Conservation (phyloP, 2,888 invertebrate species). For the Noctua comes region DNA sequence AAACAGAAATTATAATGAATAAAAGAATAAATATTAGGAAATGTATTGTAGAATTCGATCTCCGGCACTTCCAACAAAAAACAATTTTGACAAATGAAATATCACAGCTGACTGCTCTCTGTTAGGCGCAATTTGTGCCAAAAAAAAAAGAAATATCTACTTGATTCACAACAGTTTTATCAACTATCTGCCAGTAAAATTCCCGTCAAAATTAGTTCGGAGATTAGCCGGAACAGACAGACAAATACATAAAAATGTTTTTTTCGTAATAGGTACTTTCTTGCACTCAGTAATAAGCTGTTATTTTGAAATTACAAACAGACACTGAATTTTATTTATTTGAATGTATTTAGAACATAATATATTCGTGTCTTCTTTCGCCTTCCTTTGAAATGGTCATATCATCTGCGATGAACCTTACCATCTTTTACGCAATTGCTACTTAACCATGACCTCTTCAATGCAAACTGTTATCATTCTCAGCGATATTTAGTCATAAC, state of each 20-base stretch:
- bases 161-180: background rate
- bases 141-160: background rate
- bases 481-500: constrained; percentile 12
- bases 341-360: background rate
- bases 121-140: background rate
- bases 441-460: constrained; percentile 37
- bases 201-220: no score
- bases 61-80: background rate
- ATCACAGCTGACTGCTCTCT: background rate
- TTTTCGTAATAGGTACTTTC: no score
- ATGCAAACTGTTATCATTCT: constrained; percentile 33
- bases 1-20: constrained; percentile 10
- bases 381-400: constrained; percentile 7
- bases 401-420: constrained; percentile 12
- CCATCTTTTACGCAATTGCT: constrained; percentile 18
- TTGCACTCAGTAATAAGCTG: no score
- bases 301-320: no score
- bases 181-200: no score
- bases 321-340: background rate
- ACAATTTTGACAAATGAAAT: constrained; percentile 1
- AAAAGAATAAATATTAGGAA: background rate
- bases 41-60: constrained; percentile 9
- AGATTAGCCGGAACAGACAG: no score
- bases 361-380: constrained; percentile 1
- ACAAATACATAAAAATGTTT: no score